Conservation (phyloP, 2,888 invertebrate species). For the Arrhopalites spinosus region DNA sequence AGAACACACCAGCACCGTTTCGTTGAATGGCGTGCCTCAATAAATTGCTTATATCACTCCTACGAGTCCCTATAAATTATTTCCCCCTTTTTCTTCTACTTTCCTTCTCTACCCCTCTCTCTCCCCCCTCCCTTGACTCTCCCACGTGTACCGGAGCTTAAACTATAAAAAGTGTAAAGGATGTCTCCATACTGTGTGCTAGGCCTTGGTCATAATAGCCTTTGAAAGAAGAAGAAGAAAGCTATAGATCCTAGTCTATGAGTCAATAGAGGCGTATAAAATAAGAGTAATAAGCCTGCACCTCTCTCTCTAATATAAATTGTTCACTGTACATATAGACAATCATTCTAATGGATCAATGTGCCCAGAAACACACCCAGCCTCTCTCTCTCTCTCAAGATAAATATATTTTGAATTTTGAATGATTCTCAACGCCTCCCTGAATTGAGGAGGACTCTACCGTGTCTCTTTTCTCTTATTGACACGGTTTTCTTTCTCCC, state of each 20-base stretch:
- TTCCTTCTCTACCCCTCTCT: neutral
- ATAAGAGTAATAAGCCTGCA: constrained; percentile 2
- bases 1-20: neutral
- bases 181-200: too few relatives aligned
- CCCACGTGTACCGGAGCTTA: neutral
- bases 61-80: constrained; percentile 48
- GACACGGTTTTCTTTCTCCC: neutral
- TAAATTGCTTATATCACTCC: constrained; percentile 56
- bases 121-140: neutral
- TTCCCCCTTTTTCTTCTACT: neutral
- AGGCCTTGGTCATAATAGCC: too few relatives aligned
- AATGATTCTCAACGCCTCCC: neutral
- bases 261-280: constrained; percentile 26
- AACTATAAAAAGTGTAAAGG: too few relatives aligned
- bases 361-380: neutral
- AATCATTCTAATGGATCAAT: too few relatives aligned
- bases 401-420: too few relatives aligned
- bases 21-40: constrained; percentile 52
- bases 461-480: neutral
- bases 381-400: neutral
- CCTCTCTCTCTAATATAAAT: neutral
- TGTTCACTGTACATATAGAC: too few relatives aligned
- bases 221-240: neutral
- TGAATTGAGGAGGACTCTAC: neutral
- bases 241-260: neutral